These are phyloP conservation scores for Bombus sylvicola DNA, from an alignment of 1,140 invertebrate species.

Conservation along the genomic window DNA sequence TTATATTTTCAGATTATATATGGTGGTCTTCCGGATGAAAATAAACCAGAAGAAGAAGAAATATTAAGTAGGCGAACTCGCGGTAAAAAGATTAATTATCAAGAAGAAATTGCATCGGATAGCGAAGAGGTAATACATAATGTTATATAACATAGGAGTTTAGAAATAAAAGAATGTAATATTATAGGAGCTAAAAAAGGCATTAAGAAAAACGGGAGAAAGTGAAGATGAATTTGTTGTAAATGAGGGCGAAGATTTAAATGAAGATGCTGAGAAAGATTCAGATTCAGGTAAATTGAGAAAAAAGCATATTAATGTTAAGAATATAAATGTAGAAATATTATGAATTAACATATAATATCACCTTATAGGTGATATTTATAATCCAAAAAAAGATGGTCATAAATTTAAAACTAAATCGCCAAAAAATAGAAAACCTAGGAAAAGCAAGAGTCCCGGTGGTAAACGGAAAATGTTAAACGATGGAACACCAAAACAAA, in stretches of 20 bases:
- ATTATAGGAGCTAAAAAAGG: conserved; percentile 80
- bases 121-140: conserved; percentile 85
- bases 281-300: conserved; percentile 78
- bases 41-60: conserved; percentile 79
- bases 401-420: conserved; percentile 74
- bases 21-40: conserved; percentile 83
- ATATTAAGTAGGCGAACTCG: conserved; percentile 84
- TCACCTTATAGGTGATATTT: conserved; percentile 75
- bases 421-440: conserved; percentile 72
- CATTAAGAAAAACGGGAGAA: conserved; percentile 80
- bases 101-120: conserved; percentile 86
- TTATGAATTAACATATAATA: not conserved
- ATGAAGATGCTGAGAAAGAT: conserved; percentile 82
- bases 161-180: conserved; percentile 13
- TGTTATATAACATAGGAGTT: not conserved
- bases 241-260: conserved; percentile 82
- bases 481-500: conserved; percentile 76
- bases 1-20: conserved; percentile 80
- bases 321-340: not conserved
- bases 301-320: not conserved
- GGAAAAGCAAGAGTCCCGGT: conserved; percentile 75
- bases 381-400: conserved; percentile 78
- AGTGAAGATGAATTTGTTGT: conserved; percentile 85
- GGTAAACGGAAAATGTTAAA: conserved; percentile 71
- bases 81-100: conserved; percentile 88